phyloP scores from a whole-genome alignment of 2,888 invertebrate genomes.

The Aradus depressus region DNA sequence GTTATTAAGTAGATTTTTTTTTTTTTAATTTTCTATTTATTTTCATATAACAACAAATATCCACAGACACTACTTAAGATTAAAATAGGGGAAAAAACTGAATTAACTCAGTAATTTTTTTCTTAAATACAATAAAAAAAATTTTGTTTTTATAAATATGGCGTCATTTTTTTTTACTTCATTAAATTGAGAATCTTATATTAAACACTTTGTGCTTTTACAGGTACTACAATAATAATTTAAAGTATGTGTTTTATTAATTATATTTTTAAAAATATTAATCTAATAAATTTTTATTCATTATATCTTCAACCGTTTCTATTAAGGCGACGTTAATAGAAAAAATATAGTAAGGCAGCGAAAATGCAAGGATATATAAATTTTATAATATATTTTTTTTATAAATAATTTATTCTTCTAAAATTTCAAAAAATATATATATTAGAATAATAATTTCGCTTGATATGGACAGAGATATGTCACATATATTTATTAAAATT shows the following conservation, averaged over 20 bases:
- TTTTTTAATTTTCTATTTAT: conserved; percentile 2
- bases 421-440: conserved; percentile 21
- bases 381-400: conserved; percentile 16
- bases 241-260: conserved; percentile 3
- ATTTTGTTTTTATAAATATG: not conserved
- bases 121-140: not conserved
- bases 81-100: conserved; percentile 11
- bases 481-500: conserved; percentile 13
- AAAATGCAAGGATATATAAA: conserved; percentile 25
- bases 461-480: conserved; percentile 26
- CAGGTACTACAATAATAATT: conserved; percentile 15
- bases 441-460: conserved; percentile 13
- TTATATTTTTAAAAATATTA: conserved; percentile 7
- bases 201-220: conserved; percentile 11
- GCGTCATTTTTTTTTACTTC: not conserved
- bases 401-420: conserved; percentile 18
- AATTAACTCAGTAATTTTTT: too few species aligned
- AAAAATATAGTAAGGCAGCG: conserved; percentile 26
- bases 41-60: conserved; percentile 10
- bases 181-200: conserved; percentile 6
- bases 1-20: too few species aligned
- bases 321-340: conserved; percentile 26
- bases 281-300: conserved; percentile 15
- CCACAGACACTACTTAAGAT: conserved; percentile 11
- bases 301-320: conserved; percentile 22